Base-by-base conservation (phyloP, 2,888 invertebrate genomes). In the Timema podura region DNA sequence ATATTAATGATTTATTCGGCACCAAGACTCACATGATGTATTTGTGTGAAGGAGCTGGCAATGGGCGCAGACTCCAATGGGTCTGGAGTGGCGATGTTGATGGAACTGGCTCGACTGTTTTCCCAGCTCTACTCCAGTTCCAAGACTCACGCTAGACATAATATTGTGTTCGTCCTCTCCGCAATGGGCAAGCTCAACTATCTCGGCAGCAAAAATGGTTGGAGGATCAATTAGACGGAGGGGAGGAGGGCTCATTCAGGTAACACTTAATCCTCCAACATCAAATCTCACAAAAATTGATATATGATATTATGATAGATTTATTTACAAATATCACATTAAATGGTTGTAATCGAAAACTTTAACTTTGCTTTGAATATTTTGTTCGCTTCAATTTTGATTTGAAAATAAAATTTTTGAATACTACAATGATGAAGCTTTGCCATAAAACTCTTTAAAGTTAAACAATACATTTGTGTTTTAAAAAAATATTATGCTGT, bases 131-230 rank as follows among this genome's bases (percentile, higher is more conserved):
- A 96, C 81, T 87, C 91, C 0, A 88, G 88, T 71, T 82, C 88
- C 2, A 87, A 89, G 75, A 90, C 90, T 0, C 86, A 90, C 64
- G 91, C 92, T 0, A 88, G 86, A 67, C 90, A 90, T 64, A 90
- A 95, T 75, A 81, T 98, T 13, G 83, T 98, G 68, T 99, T 99
- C 81, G 85, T 96, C 69, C 84, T 97, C 69, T 89, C 95, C 47
- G 96, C 96, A 30, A 93, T 91, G 59, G 98, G 98, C 5, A 92
- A 95, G 80, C 86, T 92, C 54, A 99, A 98, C 84, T 99, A 94
- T 80, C 93, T 95, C 81, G 96, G 98, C 0, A 91, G 93, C 59
- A 96, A 97, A 82, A 95, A 78, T 98, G 96, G 95, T 85, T 98
- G 13, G 96, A 97, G 79, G 95, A 96, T 78, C 93, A 95, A 78